phyloP scores from a whole-genome alignment of 2,113 vertebrate genomes.

The Trinectes maculatus region DNA sequence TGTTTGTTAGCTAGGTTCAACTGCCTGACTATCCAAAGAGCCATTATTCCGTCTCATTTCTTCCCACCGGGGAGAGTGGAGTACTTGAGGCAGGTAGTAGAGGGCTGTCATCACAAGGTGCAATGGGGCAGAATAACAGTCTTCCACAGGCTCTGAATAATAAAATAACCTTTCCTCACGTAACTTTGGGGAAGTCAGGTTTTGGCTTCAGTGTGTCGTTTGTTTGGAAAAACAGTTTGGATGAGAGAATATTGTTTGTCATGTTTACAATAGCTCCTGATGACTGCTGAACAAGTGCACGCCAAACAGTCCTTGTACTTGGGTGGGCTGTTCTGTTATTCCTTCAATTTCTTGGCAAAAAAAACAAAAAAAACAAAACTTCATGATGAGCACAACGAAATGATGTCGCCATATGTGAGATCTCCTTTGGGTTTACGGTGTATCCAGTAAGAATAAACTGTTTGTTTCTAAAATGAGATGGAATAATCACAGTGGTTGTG shows the following conservation, averaged over 20 bases:
- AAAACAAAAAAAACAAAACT: no score
- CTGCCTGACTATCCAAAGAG: constrained; percentile 40
- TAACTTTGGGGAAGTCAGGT: not conserved
- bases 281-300: not conserved
- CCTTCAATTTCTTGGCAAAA: constrained; percentile 4
- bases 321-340: not conserved
- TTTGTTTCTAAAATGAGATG: not conserved
- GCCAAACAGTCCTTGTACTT: not conserved
- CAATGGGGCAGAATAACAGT: constrained; percentile 61
- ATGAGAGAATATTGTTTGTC: not conserved
- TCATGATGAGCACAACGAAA: not conserved
- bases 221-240: not conserved
- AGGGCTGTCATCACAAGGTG: constrained; percentile 54
- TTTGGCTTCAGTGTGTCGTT: not conserved
- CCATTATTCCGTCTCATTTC: constrained; percentile 74
- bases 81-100: constrained; percentile 48
- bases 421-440: not conserved
- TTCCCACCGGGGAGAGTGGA: constrained; percentile 40
- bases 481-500: not conserved
- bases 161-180: constrained; percentile 31
- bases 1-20: constrained; percentile 51
- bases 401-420: not conserved
- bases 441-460: no score
- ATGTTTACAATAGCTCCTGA: not conserved
- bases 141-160: constrained; percentile 39